Evolutionary conservation across 2,113 vertebrate genomes (phyloP), one percentile per base, ranked within the genome.

Genomic region (Gnathonemus longibarbis): DNA sequence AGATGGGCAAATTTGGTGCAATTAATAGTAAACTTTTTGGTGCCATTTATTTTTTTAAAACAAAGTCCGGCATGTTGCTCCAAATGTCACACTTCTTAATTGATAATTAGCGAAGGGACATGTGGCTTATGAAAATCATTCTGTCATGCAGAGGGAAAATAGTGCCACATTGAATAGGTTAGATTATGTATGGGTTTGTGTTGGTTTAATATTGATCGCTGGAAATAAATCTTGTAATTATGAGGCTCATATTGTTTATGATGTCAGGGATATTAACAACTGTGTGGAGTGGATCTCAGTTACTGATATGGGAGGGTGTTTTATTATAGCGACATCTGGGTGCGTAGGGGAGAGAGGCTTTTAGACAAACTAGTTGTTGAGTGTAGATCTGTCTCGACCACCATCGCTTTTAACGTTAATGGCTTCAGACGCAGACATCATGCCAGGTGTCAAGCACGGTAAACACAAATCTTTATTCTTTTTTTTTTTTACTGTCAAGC

Each of bases 11-110:
- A 95, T 93, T 86, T 89, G 91, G 92, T 89, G 11, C 94, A 96
- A 96, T 95, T 95, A 94, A 90, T 91, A 91, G 93, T 87, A 93
- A 93, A 92, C 91, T 93, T 95, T 94, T 48, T 91, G 95, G 95
- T 95, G 96, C 93, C 92, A 95, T 93, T 93, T 94, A 93, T 94
- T 96, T 93, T 94, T 94, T 93, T 93, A 56, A 24, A 94, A 92
- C 94, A 93, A 94, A 92, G 94, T 92, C 92, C 84, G 91, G 94
- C 94, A 91, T 91, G 94, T 89, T 92, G 88, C 93, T 94, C 90
- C 92, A 95, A 96, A 96, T 95, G 94, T 95, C 95, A 95, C 92
- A 89, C 92, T 93, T 92, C 94, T 94, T 86, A 92, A 90, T 84
- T 93, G 92, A 91, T 94, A 95, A 95, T 95, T 95, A 95, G 93